A percentile compares a stretch with the other conserved stretches of the same genome.
phyloP scores from a whole-genome alignment of 1,140 invertebrate genomes.

The Rhyacophila brunnea region DNA sequence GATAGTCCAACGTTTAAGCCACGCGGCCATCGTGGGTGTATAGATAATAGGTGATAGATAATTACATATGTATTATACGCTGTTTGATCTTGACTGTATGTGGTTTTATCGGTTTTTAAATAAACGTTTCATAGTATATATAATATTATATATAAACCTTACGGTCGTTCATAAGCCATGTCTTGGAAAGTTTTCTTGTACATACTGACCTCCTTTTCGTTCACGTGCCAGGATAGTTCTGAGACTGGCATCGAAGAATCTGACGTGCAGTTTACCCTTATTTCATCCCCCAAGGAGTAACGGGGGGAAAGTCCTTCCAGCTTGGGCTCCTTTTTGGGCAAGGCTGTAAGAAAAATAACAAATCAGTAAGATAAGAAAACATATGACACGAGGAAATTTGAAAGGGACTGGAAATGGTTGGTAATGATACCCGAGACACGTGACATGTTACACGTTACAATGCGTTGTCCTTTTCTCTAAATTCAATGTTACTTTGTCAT shows the following conservation, averaged over 20 bases:
- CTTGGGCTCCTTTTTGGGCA: conserved; percentile 26
- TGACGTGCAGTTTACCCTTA: conserved; percentile 32
- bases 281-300: conserved; percentile 25
- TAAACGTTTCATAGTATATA: not conserved
- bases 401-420: not conserved
- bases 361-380: not conserved
- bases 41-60: too few relatives aligned
- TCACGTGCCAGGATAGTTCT: conserved; percentile 28
- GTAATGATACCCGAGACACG: too few relatives aligned
- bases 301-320: conserved; percentile 22
- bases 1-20: too few relatives aligned
- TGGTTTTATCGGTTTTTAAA: not conserved
- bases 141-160: not conserved
- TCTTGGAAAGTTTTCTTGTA: not conserved
- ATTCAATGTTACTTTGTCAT: too few relatives aligned
- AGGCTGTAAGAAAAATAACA: conserved; percentile 20
- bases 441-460: too few relatives aligned
- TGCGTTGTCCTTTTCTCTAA: too few relatives aligned
- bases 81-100: too few relatives aligned
- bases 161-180: not conserved
- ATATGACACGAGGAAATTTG: not conserved
- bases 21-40: too few relatives aligned
- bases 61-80: too few relatives aligned
- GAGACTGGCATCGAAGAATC: conserved; percentile 22
- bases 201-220: conserved; percentile 28